Base-by-base conservation (phyloP, 2,113 vertebrate species). In the Amia ocellicauda region DNA sequence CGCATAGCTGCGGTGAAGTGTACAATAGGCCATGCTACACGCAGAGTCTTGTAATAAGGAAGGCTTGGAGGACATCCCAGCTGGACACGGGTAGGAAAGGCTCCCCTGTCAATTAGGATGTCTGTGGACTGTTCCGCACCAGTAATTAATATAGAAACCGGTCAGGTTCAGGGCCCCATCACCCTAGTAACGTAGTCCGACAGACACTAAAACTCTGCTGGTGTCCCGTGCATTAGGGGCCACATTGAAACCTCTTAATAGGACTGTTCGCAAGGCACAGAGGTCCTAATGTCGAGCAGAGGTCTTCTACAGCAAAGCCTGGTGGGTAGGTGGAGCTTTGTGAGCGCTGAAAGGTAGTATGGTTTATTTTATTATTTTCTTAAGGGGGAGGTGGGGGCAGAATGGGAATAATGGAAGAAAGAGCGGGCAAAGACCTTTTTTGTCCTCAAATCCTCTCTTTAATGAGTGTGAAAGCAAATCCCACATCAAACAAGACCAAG, bases 131-230 rank as follows among this genome's bases (percentile, higher is more conserved):
- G 64, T 54, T 54, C 47, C 29, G 36, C 49, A 52, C 36, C 23
- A 52, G n/a, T 53, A 41, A 53, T 66, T 53, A 43, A 60, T 66
- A 53, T 27, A 29, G 52, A 60, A 53, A 66, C 26, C 49, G 47
- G 29, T 22, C 24, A 41, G 50, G 61, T 63, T 53, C 26, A 50
- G n/a, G 56, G 36, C 20, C 47, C 59, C 14, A n/a, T 45, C 51
- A 56, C 62, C 62, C 45, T 64, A 57, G 53, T 64, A 64, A 54
- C 56, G 50, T 27, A 43, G 57, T 53, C 49, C 43, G 49, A 4
- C 17, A 40, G 47, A 52, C 20, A 53, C 57, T 66, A 59, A 52
- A 29, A 28, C 64, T 50, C 54, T 59, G 64, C 56, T 59, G 29
- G 29, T n/a, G 47, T 41, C 20, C n/a, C 16, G 9, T 57, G 53